Evolutionary conservation across 2,797 vertebrate species (phyloP).

Genomic region (Gymnoscopelus microlampas): DNA sequence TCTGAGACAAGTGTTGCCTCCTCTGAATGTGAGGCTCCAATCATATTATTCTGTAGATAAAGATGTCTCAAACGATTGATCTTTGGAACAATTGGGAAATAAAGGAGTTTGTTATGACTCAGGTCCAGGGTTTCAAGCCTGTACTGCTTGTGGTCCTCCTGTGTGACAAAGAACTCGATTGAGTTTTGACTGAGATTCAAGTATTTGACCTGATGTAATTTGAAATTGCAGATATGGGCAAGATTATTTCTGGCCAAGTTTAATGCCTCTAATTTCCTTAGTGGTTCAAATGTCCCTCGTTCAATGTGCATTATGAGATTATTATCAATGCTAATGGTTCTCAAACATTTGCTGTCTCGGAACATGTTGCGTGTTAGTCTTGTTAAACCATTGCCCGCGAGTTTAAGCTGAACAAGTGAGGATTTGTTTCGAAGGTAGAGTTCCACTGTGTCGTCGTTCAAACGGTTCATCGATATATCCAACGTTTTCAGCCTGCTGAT

Average conservation of each 20-base stretch:
- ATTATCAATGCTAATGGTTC: slow-evolving; percentile 73
- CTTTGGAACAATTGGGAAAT: slow-evolving; percentile 80
- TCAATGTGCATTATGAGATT: slow-evolving; percentile 83
- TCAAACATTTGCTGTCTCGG: slow-evolving; percentile 60
- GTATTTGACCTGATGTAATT: slow-evolving; percentile 77
- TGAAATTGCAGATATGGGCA: slow-evolving; percentile 81
- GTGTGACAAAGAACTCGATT: slow-evolving; percentile 78
- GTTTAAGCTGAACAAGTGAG: slow-evolving; percentile 74
- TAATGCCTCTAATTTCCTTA: slow-evolving; percentile 74
- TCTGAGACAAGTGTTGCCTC: slow-evolving; percentile 60
- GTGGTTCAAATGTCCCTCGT: slow-evolving; percentile 75
- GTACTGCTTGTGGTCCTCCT: slow-evolving; percentile 59
- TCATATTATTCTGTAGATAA: slow-evolving; percentile 82
- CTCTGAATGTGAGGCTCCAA: slow-evolving; percentile 72
- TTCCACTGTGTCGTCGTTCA: slow-evolving; percentile 73
- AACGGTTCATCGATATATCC: slow-evolving; percentile 81
- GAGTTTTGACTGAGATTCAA: slow-evolving; percentile 84
- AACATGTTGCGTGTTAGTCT: slow-evolving; percentile 75
- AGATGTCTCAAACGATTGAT: slow-evolving; percentile 73
- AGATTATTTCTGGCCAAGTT: slow-evolving; percentile 83
- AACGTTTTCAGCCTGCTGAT: slow-evolving; percentile 72
- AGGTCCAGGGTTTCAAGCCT: slow-evolving; percentile 81
- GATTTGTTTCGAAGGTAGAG: slow-evolving; percentile 78
- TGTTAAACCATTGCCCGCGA: slow-evolving; percentile 78
- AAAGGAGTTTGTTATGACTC: slow-evolving; percentile 82